These are phyloP conservation scores for Centrocercus urophasianus DNA, from an alignment of 2,113 vertebrate species.

Conservation along the genomic window DNA sequence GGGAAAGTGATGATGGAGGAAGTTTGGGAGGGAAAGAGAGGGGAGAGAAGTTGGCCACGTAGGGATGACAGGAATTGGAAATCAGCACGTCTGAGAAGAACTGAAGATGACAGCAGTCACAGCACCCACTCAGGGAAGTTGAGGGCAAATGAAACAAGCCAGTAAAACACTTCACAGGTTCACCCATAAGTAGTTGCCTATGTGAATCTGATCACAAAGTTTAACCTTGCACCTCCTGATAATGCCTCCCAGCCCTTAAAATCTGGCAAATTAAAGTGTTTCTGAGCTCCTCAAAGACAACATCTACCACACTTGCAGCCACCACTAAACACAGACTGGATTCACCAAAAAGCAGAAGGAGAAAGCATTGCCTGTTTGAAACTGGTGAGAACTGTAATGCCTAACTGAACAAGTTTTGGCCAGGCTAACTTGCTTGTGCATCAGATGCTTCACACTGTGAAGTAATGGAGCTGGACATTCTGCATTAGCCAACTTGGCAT, in stretches of 20 bases:
- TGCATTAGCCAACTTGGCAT: background rate
- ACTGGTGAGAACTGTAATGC: background rate
- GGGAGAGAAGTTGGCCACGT: background rate
- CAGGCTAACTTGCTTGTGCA: background rate
- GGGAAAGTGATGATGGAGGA: background rate
- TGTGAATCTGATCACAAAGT: background rate
- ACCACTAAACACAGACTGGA: background rate
- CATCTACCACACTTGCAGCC: background rate
- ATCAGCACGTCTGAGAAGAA: background rate
- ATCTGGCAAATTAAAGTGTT: background rate
- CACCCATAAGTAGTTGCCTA: background rate
- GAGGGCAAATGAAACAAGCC: background rate
- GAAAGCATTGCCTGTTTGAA: background rate
- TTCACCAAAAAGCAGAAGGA: too few relatives aligned
- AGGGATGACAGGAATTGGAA: background rate
- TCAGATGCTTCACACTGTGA: background rate
- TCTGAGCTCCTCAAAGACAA: background rate
- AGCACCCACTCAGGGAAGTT: background rate
- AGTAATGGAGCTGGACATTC: background rate
- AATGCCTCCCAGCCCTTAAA: background rate
- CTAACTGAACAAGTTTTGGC: background rate
- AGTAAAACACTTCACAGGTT: background rate
- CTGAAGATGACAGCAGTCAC: background rate
- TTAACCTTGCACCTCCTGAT: background rate
- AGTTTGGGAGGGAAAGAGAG: background rate